These are phyloP conservation scores for Cariama cristata DNA, from an alignment of 2,113 vertebrate genomes.

Conservation along the genomic window DNA sequence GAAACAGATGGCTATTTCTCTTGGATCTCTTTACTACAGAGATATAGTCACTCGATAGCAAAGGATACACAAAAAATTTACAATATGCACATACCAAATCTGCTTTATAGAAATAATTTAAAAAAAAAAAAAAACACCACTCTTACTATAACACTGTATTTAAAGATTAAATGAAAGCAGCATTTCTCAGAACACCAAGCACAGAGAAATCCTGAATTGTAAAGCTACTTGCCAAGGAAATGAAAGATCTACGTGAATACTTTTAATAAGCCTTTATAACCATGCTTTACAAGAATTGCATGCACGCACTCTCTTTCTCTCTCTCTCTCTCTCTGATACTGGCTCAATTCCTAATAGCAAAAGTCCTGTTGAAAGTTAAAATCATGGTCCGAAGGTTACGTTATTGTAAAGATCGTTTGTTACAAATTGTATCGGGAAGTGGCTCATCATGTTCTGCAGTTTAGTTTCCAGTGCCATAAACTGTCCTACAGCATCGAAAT, in stretches of 20 bases:
- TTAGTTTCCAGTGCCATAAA: not conserved
- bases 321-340: not conserved
- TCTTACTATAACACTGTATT: not conserved
- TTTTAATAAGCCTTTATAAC: constrained; percentile 16
- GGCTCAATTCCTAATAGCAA: not conserved
- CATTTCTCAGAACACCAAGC: not conserved
- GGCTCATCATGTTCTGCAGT: not conserved
- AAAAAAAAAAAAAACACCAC: not conserved
- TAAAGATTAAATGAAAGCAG: not conserved
- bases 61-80: not conserved
- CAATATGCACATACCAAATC: not conserved
- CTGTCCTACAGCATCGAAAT: not conserved
- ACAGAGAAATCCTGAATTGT: not conserved
- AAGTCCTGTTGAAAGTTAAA: constrained; percentile 29
- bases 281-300: not conserved
- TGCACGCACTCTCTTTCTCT: not conserved
- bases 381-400: constrained; percentile 16
- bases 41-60: not conserved
- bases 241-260: not conserved
- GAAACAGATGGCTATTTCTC: not conserved
- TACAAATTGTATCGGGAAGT: not conserved
- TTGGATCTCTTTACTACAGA: not conserved
- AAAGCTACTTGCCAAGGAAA: not conserved
- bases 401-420: not conserved
- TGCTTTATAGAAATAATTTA: not conserved